Evolutionary conservation across 2,888 invertebrate genomes (phyloP), one percentile per base, ranked within the genome.

Genomic region (Homarus gammarus): DNA sequence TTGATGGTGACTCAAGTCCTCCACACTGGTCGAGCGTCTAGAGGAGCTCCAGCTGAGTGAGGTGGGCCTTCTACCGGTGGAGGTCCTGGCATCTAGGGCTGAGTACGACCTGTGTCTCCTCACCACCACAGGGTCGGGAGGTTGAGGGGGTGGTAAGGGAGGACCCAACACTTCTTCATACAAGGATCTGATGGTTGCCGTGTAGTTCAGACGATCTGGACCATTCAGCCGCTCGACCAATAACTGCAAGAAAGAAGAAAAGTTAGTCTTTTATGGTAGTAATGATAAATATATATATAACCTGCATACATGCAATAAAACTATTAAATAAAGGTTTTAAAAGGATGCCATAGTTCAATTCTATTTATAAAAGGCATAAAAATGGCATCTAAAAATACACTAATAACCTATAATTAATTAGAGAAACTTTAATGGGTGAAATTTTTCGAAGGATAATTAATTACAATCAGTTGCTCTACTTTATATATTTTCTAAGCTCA

Each of bases 181-280:
- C 3, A 88, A 73, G n/a, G 75, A 36, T 15, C 83, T 44, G 10
- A 88, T 64, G 64, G 44, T 88, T n/a, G 82, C 77, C 0, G 88
- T 88, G 82, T 83, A 88, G 70, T 83, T 88, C 75, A 83, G 64
- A 12, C 73, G 77, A 44, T 82, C 49, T 15, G n/a, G 64, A 1
- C 77, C 64, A 27, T 77, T 56, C 36, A 87, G 40, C 3, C 88
- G 82, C 51, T 88, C 88, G 22, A 88, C 88, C 36, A 88, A 31
- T 6, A 88, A 36, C 87, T 87, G 44, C 27, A 70, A 70, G 36
- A n/a, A 38, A 0, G 49, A 36, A n/a, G 27, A 22, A 31, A 68
- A 18, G 12, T 44, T n/a, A n/a, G n/a, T n/a, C n/a, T n/a, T n/a
- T n/a, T n/a, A n/a, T n/a, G n/a, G n/a, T n/a, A n/a, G n/a, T n/a